Evolutionary conservation across 2,888 invertebrate genomes (phyloP).

Genomic region (Itoplectis maculator): DNA sequence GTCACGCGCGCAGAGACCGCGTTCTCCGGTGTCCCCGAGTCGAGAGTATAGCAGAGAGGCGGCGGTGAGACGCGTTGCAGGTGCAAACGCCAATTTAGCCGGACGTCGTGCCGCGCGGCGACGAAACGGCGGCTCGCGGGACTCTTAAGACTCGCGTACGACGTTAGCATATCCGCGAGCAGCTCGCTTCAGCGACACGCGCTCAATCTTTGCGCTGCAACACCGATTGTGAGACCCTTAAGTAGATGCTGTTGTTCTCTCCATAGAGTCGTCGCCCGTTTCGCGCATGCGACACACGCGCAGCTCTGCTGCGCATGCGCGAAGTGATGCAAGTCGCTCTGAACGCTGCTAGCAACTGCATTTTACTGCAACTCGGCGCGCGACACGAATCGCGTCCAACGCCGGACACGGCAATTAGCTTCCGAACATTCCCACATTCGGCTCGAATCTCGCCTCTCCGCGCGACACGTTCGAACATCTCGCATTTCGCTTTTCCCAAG

Average conservation of each 20-base stretch:
- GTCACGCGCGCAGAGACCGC: slow-evolving; percentile 27
- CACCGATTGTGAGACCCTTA: too few relatives aligned
- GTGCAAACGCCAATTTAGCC: slow-evolving; percentile 71
- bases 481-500: not conserved
- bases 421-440: slow-evolving; percentile 8
- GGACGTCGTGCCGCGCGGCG: slow-evolving; percentile 8
- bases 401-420: not conserved
- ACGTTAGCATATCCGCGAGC: slow-evolving; percentile 69
- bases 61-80: slow-evolving; percentile 65
- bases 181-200: slow-evolving; percentile 48
- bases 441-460: too few relatives aligned
- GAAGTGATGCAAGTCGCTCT: slow-evolving; percentile 31
- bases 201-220: slow-evolving; percentile 16
- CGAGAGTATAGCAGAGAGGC: too few relatives aligned
- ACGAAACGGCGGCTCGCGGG: not conserved
- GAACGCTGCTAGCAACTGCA: not conserved
- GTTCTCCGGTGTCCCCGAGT: too few relatives aligned
- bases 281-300: not conserved
- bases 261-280: slow-evolving; percentile 70
- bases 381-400: slow-evolving; percentile 9
- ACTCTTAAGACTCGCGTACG: slow-evolving; percentile 57
- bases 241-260: slow-evolving; percentile 40
- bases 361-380: too few relatives aligned
- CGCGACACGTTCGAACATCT: too few relatives aligned
- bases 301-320: not conserved